A percentile compares a stretch with the other conserved stretches of the same genome.
These are phyloP conservation scores for Pangasius djambal DNA, from an alignment of 2,797 vertebrate species.

Conservation along the genomic window DNA sequence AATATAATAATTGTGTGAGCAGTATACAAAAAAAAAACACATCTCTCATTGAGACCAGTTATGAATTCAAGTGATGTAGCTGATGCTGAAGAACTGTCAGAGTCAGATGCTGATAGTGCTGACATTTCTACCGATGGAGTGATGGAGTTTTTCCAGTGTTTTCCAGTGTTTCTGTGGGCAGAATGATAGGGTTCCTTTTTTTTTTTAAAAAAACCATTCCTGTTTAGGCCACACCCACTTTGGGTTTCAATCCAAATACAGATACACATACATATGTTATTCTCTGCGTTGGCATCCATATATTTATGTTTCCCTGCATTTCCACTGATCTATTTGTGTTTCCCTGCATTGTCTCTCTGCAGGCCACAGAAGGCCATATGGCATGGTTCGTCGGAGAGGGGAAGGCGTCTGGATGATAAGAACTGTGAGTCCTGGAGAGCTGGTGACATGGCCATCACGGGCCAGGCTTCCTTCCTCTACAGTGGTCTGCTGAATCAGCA, in stretches of 20 bases:
- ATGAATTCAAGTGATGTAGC: neutral
- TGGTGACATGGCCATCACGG: constrained; percentile 78
- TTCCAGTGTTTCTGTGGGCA: neutral
- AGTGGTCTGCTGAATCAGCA: constrained; percentile 89
- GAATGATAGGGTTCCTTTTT: neutral
- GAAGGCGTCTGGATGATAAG: constrained; percentile 81
- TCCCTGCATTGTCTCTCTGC: constrained; percentile 20
- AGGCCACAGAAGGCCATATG: constrained; percentile 94
- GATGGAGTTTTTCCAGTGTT: neutral
- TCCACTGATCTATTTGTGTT: neutral
- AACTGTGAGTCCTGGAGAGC: constrained; percentile 93
- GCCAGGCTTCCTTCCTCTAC: constrained; percentile 86
- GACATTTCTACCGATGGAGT: neutral
- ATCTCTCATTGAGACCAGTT: neutral
- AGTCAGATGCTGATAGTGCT: neutral
- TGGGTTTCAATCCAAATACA: neutral
- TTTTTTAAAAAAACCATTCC: neutral
- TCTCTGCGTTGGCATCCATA: neutral
- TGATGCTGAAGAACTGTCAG: neutral
- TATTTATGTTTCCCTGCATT: neutral
- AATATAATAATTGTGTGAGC: neutral
- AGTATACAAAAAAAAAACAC: neutral
- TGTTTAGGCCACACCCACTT: neutral
- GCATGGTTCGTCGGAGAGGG: constrained; percentile 87
- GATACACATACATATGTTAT: too few relatives aligned